Evolutionary conservation across 2,797 vertebrate genomes (phyloP), one percentile per base, ranked within the genome.

Genomic region (Echiichthys vipera): DNA sequence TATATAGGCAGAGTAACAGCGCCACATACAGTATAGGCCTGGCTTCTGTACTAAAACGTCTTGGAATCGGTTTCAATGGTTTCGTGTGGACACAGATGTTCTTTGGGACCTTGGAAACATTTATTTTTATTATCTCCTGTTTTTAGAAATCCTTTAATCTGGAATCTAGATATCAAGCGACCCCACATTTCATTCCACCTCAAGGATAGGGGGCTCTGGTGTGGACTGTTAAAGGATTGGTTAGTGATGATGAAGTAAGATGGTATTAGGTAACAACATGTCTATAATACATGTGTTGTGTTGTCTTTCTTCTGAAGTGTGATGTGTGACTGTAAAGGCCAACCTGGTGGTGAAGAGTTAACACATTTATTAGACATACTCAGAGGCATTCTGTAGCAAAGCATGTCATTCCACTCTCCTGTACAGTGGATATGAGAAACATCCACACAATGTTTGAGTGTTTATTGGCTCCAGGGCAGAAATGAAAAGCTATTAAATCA

Each of bases 401-500:
- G 47, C 59, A 14, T 68, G 56, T 59, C 40, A 54, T 84, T 77
- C 71, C 42, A 65, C 14, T 67, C 63, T 61, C n/a, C 39, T 45
- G 39, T 62, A 47, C 5, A 45, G 47, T 29, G 20, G 55, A 34
- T 47, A 77, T 71, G 58, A 66, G 39, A 54, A 65, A 65, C 63
- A 68, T 74, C 53, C 10, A 45, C 65, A 18, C 63, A 20, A 2
- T 45, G 47, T 42, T 46, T 43, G 20, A 65, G 70, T 59, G 62
- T 64, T 84, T 82, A 58, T 67, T 17, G 77, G 74, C 63, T 77
- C 50, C 43, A 57, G 68, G 54, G 57, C 37, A 54, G 66, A 73
- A 74, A 72, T 54, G 61, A 81, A 74, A 85, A 72, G 43, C 72
- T 51, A 77, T 77, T 70, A 74, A 80, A 71, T 72, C 30, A 7